Evolutionary conservation across 2,797 vertebrate genomes (phyloP).

Genomic region (Ambastaia sidthimunki): DNA sequence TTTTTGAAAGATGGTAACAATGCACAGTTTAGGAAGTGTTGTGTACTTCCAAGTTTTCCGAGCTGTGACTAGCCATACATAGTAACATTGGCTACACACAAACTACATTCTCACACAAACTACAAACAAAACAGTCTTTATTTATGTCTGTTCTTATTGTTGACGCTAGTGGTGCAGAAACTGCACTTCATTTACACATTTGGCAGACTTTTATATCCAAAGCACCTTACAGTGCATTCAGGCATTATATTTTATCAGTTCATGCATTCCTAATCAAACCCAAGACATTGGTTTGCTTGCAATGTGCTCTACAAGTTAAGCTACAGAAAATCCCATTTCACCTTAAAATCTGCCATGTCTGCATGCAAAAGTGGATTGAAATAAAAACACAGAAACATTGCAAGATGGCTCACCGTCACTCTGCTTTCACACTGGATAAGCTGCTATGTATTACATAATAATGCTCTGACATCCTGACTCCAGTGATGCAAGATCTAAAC

Average conservation of each 20-base stretch:
- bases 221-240: too few relatives aligned
- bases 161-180: neutral
- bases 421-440: neutral
- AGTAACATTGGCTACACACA: too few relatives aligned
- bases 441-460: neutral
- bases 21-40: neutral
- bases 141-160: too few relatives aligned
- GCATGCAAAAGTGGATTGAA: neutral
- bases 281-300: neutral
- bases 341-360: neutral
- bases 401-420: neutral
- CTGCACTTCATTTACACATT: neutral
- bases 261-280: neutral
- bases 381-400: neutral
- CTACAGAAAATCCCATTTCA: neutral
- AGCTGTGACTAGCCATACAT: too few relatives aligned
- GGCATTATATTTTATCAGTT: neutral
- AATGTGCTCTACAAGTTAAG: neutral
- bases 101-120: too few relatives aligned
- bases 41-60: too few relatives aligned
- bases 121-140: too few relatives aligned
- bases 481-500: neutral
- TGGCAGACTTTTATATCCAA: neutral
- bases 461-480: neutral
- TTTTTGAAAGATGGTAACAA: neutral